Base-by-base conservation (phyloP, 2,113 vertebrate species). In the Cricetomys ansorgei region DNA sequence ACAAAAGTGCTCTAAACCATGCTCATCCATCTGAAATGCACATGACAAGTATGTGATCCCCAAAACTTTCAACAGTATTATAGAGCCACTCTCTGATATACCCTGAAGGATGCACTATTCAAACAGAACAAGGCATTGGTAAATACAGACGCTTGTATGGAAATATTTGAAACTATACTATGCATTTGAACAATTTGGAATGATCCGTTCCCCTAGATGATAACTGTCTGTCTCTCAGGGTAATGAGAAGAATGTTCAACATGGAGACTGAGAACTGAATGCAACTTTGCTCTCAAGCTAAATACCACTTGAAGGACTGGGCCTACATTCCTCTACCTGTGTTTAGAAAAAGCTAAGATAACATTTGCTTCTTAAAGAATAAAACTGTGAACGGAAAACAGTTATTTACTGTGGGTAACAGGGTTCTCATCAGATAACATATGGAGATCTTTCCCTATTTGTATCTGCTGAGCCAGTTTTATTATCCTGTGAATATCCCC, bases 321-420 rank as follows among this genome's bases (percentile, higher is more conserved):
- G 12, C 31, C 37, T 8, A 86, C 37, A 59, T 95, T 65, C 8
- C 29, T 37, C 0, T 76, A 29, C 17, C 16, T 48, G 5, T 70
- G 25, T 62, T 85, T 62, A 89, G 75, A 79, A 77, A 16, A 90
- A 69, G 16, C 67, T 62, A 80, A 79, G 10, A 40, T 77, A 72
- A 72, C 12, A 62, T 55, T 23, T 93, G 4, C 7, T 76, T 40
- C 62, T 80, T 72, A 50, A n/a, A 87, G 93, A 23, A n/a, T 81
- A 89, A 55, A 96, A 81, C 53, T 95, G 40, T 40, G 85, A 94
- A 75, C 43, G 31, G 64, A 37, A 69, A 79, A 25, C 25, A 59
- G 25, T 80, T 67, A 27, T 15, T 59, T 73, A 70, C 69, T 76
- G 62, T 17, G 80, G n/a, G 12, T 72, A 67, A 81, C 12, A 76